Percentiles rank a stretch among this genome's conserved stretches.
phyloP scores from a whole-genome alignment of 1,140 invertebrate species.

The Eubasilissa regina region DNA sequence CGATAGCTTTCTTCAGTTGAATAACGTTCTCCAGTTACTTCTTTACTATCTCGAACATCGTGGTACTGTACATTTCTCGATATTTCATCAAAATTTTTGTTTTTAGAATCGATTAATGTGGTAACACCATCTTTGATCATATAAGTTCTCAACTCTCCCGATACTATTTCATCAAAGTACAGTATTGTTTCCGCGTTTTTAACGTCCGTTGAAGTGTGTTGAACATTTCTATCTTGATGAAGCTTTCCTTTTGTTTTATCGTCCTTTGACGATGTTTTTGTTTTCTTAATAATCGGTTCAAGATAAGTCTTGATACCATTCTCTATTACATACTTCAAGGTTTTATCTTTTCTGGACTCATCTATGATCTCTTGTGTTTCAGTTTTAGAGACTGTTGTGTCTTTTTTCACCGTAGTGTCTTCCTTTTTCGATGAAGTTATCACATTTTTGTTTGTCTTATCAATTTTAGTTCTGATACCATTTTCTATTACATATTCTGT shows the following conservation, averaged over 20 bases:
- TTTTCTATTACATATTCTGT: conserved; percentile 57
- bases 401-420: conserved; percentile 19
- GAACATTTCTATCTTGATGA: no score
- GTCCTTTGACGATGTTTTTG: neutral
- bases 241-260: neutral
- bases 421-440: conserved; percentile 3
- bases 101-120: conserved; percentile 44
- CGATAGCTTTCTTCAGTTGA: neutral
- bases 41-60: conserved; percentile 2
- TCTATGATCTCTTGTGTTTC: conserved; percentile 16
- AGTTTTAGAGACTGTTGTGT: conserved; percentile 43
- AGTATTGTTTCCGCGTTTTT: neutral
- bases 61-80: neutral
- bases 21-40: neutral
- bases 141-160: conserved; percentile 22
- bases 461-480: conserved; percentile 50
- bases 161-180: neutral
- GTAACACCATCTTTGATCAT: conserved; percentile 41
- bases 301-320: conserved; percentile 55
- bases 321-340: conserved; percentile 47
- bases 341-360: neutral
- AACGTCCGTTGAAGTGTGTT: conserved; percentile 12
- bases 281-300: conserved; percentile 22
- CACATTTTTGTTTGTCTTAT: conserved; percentile 10
- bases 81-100: conserved; percentile 1